Percentiles rank a stretch among this genome's conserved stretches.
Evolutionary conservation across 2,888 invertebrate genomes (phyloP).

Genomic region (Netelia virgata): DNA sequence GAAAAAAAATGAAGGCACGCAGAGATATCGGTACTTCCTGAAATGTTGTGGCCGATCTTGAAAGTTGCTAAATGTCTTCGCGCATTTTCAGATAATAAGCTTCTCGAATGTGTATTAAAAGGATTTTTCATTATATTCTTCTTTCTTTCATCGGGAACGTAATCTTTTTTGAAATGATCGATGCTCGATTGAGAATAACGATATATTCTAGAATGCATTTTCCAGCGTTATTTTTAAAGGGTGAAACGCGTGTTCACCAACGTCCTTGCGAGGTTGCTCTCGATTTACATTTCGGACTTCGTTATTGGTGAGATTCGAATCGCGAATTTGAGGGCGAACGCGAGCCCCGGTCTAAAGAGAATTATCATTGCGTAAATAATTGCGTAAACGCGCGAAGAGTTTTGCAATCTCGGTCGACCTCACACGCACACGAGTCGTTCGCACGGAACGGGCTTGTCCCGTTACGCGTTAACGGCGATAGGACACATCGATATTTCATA

Average conservation of each 20-base stretch:
- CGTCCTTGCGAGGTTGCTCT: constrained; percentile 71
- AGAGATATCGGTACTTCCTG: constrained; percentile 10
- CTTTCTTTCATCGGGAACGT: too few species aligned
- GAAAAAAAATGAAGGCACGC: not conserved
- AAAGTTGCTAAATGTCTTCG: not conserved
- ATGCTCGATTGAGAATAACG: too few species aligned
- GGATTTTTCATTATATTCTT: too few species aligned
- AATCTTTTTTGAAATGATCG: too few species aligned
- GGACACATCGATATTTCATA: constrained; percentile 39
- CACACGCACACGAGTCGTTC: not conserved
- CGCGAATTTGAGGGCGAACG: constrained; percentile 45
- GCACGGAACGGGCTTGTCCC: constrained; percentile 36
- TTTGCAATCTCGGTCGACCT: constrained; percentile 36
- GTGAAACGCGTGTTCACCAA: not conserved
- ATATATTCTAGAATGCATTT: too few species aligned
- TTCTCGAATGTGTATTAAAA: too few species aligned
- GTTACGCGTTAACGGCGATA: constrained; percentile 49
- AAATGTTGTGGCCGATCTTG: not conserved
- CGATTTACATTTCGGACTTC: constrained; percentile 77
- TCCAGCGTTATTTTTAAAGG: not conserved
- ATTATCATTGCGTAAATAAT: constrained; percentile 59
- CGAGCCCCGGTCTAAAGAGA: constrained; percentile 27
- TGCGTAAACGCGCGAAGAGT: constrained; percentile 26
- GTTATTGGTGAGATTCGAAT: constrained; percentile 66
- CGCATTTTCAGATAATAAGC: not conserved